Percentiles rank a stretch among this genome's conserved stretches.
Conservation (phyloP, 2,888 invertebrate genomes). For the Nemotelus nigrinus region DNA sequence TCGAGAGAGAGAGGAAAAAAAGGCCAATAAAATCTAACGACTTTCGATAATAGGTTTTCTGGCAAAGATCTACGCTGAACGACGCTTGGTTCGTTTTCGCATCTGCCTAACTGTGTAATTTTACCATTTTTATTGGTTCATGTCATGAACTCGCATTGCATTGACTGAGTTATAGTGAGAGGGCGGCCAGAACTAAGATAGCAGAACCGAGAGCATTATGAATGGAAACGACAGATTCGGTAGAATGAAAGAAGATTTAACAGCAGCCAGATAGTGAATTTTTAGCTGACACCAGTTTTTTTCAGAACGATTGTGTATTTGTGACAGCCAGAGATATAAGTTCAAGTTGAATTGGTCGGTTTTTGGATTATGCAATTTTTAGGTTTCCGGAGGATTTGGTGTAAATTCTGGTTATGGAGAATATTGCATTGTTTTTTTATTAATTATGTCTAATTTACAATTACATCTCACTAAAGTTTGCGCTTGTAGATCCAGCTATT, state of each 20-base stretch:
- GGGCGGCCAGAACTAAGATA: too few relatives aligned
- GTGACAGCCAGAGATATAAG: constrained; percentile 6
- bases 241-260: constrained; percentile 23
- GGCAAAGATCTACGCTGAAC: constrained; percentile 42
- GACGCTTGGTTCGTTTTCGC: constrained; percentile 29
- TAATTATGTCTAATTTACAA: too few relatives aligned
- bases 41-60: constrained; percentile 40
- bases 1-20: background rate
- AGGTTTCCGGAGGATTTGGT: too few relatives aligned
- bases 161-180: too few relatives aligned
- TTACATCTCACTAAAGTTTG: too few relatives aligned
- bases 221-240: constrained; percentile 26
- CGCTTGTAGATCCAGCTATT: too few relatives aligned
- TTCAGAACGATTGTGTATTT: constrained; percentile 37
- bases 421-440: too few relatives aligned
- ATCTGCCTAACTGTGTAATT: constrained; percentile 8
- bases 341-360: too few relatives aligned
- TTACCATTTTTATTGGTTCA: too few relatives aligned
- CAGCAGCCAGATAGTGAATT: constrained; percentile 10
- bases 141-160: too few relatives aligned
- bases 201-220: background rate
- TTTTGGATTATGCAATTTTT: too few relatives aligned
- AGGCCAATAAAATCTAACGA: constrained; percentile 37
- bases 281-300: background rate
- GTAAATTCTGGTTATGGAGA: too few relatives aligned